Evolutionary conservation across 2,888 invertebrate genomes (phyloP), one percentile per base, ranked within the genome.

Genomic region (Xestia rhomboidea): DNA sequence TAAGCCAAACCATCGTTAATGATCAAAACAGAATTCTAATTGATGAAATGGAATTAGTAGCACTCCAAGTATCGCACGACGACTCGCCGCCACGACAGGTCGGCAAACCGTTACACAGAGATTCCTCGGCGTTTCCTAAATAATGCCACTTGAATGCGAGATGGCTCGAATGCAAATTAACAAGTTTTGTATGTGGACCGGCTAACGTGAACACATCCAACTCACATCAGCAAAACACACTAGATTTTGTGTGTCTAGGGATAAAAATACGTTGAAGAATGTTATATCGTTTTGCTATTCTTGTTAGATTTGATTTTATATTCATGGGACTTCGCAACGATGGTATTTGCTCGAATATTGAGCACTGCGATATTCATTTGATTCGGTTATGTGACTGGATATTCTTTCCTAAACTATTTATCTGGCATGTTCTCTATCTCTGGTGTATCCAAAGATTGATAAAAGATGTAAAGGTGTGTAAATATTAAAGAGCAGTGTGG

Each of bases 151-250:
- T 91, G 93, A 94, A 93, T 93, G 91, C 90, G 91, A 91, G 91
- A 89, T 89, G 91, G 87, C 89, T 89, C 89, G 91, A 91, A 95
- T 96, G 94, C 91, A 94, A 95, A 96, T 95, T 92, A 93, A 90
- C 91, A 89, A 85, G 92, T 92, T 93, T 93, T 91, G 72, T 88
- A 91, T 93, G 93, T 92, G 87, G 91, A 90, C 90, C 90, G 88
- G 87, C 89, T 84, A 87, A 76, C 82, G 74, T 76, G 70, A 73
- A 73, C 69, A 69, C 76, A 76, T 81, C 79, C 79, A 85, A 85
- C 75, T 76, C 73, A 82, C 80, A 73, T 84, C 49, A 77, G 69
- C 44, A 30, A 88, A 91, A 82, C 73, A 86, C 76, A 83, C 82
- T 87, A 66, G 64, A 78, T 78, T 88, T 86, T 77, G 69, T 71